A percentile compares a stretch with the other conserved stretches of the same genome.
Conservation (phyloP, 2,797 vertebrate genomes). For the Apodemus agrarius region DNA sequence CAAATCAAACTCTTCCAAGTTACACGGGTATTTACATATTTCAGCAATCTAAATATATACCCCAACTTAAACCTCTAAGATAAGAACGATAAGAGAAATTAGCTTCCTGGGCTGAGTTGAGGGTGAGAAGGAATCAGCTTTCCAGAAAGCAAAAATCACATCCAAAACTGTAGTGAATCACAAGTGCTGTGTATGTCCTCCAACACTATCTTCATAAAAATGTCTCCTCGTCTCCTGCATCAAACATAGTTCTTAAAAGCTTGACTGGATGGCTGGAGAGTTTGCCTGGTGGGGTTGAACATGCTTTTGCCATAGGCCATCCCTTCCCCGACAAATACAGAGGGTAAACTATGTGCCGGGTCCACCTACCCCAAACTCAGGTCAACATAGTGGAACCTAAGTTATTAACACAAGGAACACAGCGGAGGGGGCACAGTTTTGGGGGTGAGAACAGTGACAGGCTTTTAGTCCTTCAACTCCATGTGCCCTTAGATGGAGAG, state of each 20-base stretch:
- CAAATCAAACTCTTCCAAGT: neutral
- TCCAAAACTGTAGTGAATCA: neutral
- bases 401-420: neutral
- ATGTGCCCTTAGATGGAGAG: too few species aligned
- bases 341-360: neutral
- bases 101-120: slow-evolving; percentile 13
- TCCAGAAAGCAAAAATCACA: neutral
- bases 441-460: accelerated
- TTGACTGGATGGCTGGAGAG: neutral
- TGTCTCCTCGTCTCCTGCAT: neutral
- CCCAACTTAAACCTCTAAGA: slow-evolving; percentile 38
- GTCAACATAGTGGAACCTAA: neutral
- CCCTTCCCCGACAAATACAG: neutral
- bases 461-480: neutral
- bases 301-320: neutral
- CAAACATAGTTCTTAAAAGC: neutral
- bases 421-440: neutral
- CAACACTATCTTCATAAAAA: neutral
- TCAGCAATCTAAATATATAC: neutral
- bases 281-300: neutral
- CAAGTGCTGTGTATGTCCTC: neutral
- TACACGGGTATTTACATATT: neutral
- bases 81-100: slow-evolving; percentile 9
- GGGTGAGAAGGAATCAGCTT: neutral
- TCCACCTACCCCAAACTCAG: neutral